Conservation (phyloP, 1,140 invertebrate genomes). For the Idris sp. region DNA sequence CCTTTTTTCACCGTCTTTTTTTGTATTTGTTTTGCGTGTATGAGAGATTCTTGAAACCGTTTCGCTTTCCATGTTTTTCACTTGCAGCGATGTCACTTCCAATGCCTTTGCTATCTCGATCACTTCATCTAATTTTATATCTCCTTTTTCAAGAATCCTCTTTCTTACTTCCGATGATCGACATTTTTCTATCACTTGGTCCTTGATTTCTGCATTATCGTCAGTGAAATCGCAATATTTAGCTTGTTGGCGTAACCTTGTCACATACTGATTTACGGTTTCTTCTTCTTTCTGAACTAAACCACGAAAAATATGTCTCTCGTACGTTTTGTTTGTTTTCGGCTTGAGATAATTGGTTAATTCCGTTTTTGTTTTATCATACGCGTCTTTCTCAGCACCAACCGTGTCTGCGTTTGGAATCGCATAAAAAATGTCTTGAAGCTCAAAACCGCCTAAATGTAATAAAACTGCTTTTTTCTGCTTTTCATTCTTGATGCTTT, state of each 20-base stretch:
- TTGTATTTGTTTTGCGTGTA: too few species aligned
- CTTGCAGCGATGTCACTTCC: neutral
- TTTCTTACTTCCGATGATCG: constrained; percentile 56
- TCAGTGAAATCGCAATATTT: constrained; percentile 61
- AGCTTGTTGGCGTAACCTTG: constrained; percentile 62
- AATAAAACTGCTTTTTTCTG: constrained; percentile 50
- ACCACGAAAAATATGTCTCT: constrained; percentile 64
- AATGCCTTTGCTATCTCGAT: constrained; percentile 8
- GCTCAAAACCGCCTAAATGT: constrained; percentile 52
- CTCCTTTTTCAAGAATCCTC: constrained; percentile 62
- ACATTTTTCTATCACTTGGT: constrained; percentile 65
- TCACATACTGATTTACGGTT: constrained; percentile 53
- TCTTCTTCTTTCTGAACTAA: constrained; percentile 54
- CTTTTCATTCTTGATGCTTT: constrained; percentile 40
- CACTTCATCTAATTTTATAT: constrained; percentile 6
- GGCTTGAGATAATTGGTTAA: constrained; percentile 55
- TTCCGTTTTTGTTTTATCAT: constrained; percentile 22
- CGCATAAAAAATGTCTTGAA: constrained; percentile 66
- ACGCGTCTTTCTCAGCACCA: constrained; percentile 20
- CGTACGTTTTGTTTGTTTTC: constrained; percentile 58
- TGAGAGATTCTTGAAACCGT: constrained; percentile 3
- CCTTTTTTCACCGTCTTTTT: neutral
- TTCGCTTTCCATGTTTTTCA: constrained; percentile 9
- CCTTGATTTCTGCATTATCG: constrained; percentile 53
- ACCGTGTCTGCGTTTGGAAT: constrained; percentile 54